Evolutionary conservation across 2,888 invertebrate species (phyloP).

Genomic region (Esperia sulphurella): DNA sequence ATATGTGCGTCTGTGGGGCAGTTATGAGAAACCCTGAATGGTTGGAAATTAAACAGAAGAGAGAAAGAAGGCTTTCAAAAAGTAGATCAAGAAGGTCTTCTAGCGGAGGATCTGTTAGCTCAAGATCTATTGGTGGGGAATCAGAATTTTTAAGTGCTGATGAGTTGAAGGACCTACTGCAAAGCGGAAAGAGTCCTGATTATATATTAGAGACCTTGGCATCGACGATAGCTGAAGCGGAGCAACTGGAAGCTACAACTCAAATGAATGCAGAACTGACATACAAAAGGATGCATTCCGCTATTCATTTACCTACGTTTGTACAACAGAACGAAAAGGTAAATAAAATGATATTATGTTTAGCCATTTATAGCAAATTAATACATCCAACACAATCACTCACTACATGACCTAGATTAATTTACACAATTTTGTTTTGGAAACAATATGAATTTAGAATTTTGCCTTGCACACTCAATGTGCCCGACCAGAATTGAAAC

Average conservation of each 20-base stretch:
- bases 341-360: conserved; percentile 10
- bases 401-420: too few species aligned
- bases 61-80: conserved; percentile 62
- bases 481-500: too few species aligned
- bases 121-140: conserved; percentile 67
- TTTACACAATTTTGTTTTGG: too few species aligned
- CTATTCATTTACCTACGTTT: conserved; percentile 88
- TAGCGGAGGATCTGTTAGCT: conserved; percentile 70
- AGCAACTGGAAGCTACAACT: conserved; percentile 60
- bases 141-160: conserved; percentile 79
- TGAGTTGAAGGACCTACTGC: conserved; percentile 82
- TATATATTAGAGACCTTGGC: conserved; percentile 81
- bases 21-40: conserved; percentile 94
- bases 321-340: conserved; percentile 85
- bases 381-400: too few species aligned
- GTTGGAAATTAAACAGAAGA: conserved; percentile 82
- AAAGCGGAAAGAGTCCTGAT: conserved; percentile 83
- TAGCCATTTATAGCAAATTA: too few species aligned
- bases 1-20: conserved; percentile 91
- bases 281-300: conserved; percentile 78
- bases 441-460: too few species aligned
- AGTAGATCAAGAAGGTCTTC: conserved; percentile 61
- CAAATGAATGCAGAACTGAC: conserved; percentile 65
- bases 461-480: too few species aligned
- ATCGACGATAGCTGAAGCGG: conserved; percentile 74